A percentile compares a stretch with the other conserved stretches of the same genome.
These are phyloP conservation scores for Calliscelio sp. DNA, from an alignment of 2,888 invertebrate genomes.

Conservation along the genomic window DNA sequence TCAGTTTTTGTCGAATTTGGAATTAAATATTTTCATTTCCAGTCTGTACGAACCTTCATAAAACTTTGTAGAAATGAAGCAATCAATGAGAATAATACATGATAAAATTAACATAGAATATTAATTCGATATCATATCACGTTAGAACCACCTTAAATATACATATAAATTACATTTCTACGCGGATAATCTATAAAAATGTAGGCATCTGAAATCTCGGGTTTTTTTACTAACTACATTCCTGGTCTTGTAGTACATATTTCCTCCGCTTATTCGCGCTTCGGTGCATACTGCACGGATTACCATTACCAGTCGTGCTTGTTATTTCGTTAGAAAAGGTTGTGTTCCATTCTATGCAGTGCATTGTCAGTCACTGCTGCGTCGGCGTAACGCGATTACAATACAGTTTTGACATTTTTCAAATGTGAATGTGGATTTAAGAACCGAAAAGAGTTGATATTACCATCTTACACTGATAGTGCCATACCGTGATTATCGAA, in stretches of 20 bases:
- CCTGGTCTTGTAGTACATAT: conserved; percentile 27
- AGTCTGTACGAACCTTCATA: no score
- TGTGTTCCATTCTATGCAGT: conserved; percentile 51
- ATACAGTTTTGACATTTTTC: conserved; percentile 41
- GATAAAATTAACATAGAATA: no score
- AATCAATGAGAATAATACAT: no score
- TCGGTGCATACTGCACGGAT: conserved; percentile 3
- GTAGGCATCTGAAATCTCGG: no score
- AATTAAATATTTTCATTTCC: no score
- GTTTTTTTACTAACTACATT: background rate
- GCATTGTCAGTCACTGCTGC: conserved; percentile 59
- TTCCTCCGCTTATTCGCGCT: conserved; percentile 49
- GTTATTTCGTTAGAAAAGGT: conserved; percentile 41
- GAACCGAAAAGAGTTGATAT: background rate
- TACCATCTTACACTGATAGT: background rate
- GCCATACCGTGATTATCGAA: conserved; percentile 19
- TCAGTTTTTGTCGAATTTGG: no score
- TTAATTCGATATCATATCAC: no score
- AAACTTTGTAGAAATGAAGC: no score
- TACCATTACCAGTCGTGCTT: conserved; percentile 22
- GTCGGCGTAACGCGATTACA: conserved; percentile 62
- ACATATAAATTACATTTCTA: no score
- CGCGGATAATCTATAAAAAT: no score
- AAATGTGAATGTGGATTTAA: conserved; percentile 45
- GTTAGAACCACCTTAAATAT: no score